Evolutionary conservation across 1,140 invertebrate species (phyloP).

Genomic region (Eumaeus atala): DNA sequence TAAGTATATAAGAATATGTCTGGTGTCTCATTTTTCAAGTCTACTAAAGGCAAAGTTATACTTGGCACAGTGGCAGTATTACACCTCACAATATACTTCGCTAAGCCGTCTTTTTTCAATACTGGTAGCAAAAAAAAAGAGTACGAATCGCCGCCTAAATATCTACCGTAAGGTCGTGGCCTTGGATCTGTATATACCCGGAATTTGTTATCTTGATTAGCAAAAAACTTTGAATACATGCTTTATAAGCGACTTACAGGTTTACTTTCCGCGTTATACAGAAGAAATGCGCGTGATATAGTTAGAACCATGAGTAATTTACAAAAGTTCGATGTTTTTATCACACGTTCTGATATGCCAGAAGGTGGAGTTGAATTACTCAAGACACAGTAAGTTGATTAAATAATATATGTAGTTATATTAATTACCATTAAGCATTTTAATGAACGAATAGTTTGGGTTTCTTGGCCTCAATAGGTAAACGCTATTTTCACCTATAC

Average conservation of each 20-base stretch:
- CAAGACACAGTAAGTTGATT: conserved; percentile 58
- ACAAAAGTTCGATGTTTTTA: conserved; percentile 53
- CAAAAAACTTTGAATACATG: conserved; percentile 43
- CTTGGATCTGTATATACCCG: conserved; percentile 16
- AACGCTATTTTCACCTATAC: no score
- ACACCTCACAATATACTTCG: conserved; percentile 56
- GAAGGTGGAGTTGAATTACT: conserved; percentile 67
- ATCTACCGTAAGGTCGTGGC: conserved; percentile 40
- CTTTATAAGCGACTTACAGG: conserved; percentile 45
- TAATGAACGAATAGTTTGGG: no score
- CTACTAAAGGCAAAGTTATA: conserved; percentile 58
- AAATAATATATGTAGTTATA: no score
- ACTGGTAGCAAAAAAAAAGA: conserved; percentile 33
- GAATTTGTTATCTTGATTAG: conserved; percentile 27
- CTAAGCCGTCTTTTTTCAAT: conserved; percentile 63
- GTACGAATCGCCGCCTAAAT: conserved; percentile 46
- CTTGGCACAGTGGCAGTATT: conserved; percentile 51
- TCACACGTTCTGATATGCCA: conserved; percentile 73
- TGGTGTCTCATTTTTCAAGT: conserved; percentile 48
- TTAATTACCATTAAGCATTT: background rate
- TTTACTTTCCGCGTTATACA: conserved; percentile 33
- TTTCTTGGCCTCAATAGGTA: no score
- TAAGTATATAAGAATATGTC: conserved; percentile 27
- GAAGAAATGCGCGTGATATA: conserved; percentile 22
- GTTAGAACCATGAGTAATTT: conserved; percentile 47